phyloP scores from a whole-genome alignment of 2,113 vertebrate genomes.

The Rana temporaria region DNA sequence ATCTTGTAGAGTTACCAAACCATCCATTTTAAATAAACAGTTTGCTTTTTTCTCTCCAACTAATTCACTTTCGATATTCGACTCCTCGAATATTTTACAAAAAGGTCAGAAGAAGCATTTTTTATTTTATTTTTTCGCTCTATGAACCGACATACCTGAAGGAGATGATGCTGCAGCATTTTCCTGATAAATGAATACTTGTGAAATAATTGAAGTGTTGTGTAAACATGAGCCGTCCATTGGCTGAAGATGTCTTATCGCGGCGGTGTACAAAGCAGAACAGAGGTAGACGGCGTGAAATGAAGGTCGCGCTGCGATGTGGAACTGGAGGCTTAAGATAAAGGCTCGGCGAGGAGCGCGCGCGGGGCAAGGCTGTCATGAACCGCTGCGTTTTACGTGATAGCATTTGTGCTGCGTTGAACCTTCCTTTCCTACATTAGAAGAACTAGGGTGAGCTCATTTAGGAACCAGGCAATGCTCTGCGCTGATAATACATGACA shows the following conservation, averaged over 20 bases:
- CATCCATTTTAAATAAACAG: too few relatives aligned
- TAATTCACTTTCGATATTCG: too few relatives aligned
- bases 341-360: constrained; percentile 25
- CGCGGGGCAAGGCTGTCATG: constrained; percentile 17
- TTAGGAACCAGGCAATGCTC: not conserved
- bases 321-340: constrained; percentile 51
- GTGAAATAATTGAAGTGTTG: constrained; percentile 57
- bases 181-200: constrained; percentile 52
- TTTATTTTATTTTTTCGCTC: not conserved
- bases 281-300: constrained; percentile 60
- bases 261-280: constrained; percentile 58
- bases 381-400: constrained; percentile 35
- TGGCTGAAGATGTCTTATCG: constrained; percentile 56
- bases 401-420: constrained; percentile 17
- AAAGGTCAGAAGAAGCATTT: too few relatives aligned
- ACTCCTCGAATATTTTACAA: too few relatives aligned
- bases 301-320: constrained; percentile 61
- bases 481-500: not conserved
- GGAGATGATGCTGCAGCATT: constrained; percentile 25
- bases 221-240: constrained; percentile 60
- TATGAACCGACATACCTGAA: not conserved
- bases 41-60: too few relatives aligned
- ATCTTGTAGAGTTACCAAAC: too few relatives aligned
- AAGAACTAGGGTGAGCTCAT: not conserved
- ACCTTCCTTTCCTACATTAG: constrained; percentile 7